Conservation (phyloP, 2,797 vertebrate species). For the Fringilla coelebs region DNA sequence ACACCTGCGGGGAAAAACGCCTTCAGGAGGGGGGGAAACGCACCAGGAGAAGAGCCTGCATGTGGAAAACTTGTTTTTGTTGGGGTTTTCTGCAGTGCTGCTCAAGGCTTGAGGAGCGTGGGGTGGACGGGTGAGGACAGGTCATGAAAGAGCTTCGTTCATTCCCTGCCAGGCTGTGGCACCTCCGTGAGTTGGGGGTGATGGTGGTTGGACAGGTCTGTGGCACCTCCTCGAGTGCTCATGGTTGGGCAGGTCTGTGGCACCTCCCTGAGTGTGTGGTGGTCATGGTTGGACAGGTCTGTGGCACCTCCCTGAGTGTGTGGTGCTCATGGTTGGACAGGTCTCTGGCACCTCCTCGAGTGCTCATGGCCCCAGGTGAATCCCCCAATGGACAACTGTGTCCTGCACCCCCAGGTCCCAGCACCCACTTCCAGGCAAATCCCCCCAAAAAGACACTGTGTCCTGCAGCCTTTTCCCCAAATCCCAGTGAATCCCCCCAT, state of each 20-base stretch:
- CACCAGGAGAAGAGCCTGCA: rapidly evolving
- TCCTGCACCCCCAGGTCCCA: no score
- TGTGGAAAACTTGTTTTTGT: rapidly evolving
- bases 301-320: rapidly evolving
- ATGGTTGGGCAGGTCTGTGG: rapidly evolving
- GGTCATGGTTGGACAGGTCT: rapidly evolving
- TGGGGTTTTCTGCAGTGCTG: rapidly evolving
- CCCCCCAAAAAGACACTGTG: no score
- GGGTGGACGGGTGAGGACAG: not conserved
- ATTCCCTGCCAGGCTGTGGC: not conserved
- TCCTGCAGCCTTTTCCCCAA: no score
- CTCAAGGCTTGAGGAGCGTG: rapidly evolving
- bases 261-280: rapidly evolving
- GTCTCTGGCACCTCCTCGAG: rapidly evolving
- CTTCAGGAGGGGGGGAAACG: not conserved
- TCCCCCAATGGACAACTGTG: no score
- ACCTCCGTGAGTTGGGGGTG: rapidly evolving
- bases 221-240: rapidly evolving
- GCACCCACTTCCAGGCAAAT: no score
- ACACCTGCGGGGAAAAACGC: constrained; percentile 77
- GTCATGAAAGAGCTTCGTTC: rapidly evolving
- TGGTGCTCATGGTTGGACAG: rapidly evolving
- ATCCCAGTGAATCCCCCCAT: no score
- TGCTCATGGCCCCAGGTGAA: not conserved
- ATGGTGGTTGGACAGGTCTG: rapidly evolving